Conservation (phyloP, 1,140 invertebrate species). For the Cephus cinctus region DNA sequence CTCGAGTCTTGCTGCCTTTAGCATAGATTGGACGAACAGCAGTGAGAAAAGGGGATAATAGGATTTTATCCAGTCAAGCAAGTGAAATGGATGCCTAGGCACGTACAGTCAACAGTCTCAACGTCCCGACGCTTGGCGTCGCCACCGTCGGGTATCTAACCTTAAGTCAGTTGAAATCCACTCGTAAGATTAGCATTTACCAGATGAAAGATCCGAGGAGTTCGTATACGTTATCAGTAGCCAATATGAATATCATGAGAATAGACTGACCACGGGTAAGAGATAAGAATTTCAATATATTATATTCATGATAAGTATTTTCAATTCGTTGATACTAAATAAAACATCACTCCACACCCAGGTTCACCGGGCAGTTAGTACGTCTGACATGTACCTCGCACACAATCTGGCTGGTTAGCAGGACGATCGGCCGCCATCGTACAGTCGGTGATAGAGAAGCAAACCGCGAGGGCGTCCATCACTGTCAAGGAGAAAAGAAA, state of each 20-base stretch:
- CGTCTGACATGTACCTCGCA: slow-evolving; percentile 42
- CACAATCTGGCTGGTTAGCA: slow-evolving; percentile 39
- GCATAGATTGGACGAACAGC: no score
- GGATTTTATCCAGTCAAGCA: slow-evolving; percentile 44
- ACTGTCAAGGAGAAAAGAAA: slow-evolving; percentile 30
- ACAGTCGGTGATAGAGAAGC: slow-evolving; percentile 44
- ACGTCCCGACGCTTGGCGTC: no score
- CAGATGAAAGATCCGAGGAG: no score
- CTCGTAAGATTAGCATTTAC: slow-evolving; percentile 42
- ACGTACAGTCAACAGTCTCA: slow-evolving; percentile 48
- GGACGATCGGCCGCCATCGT: slow-evolving; percentile 37
- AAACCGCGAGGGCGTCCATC: slow-evolving; percentile 40
- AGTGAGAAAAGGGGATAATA: no score
- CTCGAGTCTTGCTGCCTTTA: no score
- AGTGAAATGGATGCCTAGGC: slow-evolving; percentile 44
- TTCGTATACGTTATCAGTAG: no score
- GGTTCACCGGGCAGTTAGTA: slow-evolving; percentile 37
- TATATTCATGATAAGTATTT: no score
- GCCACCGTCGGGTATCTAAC: no score
- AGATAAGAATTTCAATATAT: no score
- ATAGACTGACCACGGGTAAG: no score
- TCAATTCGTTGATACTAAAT: slow-evolving; percentile 50
- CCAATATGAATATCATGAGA: no score
- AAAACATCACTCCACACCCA: slow-evolving; percentile 44
- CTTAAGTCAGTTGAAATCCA: slow-evolving; percentile 31